Base-by-base conservation (phyloP, 2,113 vertebrate genomes). In the Lepus timidus region DNA sequence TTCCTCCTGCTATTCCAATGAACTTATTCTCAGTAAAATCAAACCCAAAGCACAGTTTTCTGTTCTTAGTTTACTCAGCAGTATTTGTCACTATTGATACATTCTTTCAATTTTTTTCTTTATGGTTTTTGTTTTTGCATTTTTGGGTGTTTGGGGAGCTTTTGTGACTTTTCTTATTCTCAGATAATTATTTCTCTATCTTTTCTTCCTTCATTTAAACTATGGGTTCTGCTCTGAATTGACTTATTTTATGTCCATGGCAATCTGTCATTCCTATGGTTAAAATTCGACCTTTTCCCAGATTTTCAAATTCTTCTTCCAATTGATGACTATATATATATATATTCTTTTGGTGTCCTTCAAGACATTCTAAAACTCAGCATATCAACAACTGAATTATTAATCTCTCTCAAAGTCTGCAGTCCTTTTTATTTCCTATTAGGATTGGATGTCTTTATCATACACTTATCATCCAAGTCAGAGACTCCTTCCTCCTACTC, bases 201-300 rank as follows among this genome's bases (percentile, higher is more conserved):
- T 58, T 92, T 94, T 22, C 49, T 52, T 31, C 75, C n/a, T 74
- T 67, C n/a, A 89, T 62, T 90, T 90, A 94, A 90, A 90, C 73
- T 94, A 33, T 81, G 23, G 6, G 58, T 73, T 94, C 22, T 89
- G 62, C 11, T 92, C 52, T 62, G 75, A 83, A 58, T 7, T 85
- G 36, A 85, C n/a, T 81, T 88, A 55, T 22, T 80, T 22, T 86
- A 78, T 29, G 91, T 13, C 5, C 13, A 86, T 23, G 27, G 36
- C 71, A 89, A 93, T 82, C 4, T 31, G 19, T 62, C 22, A 93
- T 79, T 86, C 70, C 67, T 88, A 20, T 70, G 33, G 80, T 58
- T 79, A 76, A 64, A 94, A 92, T 90, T 33, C 90, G 55, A 88
- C 16, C 36, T 75, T 78, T 93, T 79, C 25, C 61, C 79, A 68